Conservation (phyloP, 1,140 invertebrate species). For the Drosophila sturtevanti region DNA sequence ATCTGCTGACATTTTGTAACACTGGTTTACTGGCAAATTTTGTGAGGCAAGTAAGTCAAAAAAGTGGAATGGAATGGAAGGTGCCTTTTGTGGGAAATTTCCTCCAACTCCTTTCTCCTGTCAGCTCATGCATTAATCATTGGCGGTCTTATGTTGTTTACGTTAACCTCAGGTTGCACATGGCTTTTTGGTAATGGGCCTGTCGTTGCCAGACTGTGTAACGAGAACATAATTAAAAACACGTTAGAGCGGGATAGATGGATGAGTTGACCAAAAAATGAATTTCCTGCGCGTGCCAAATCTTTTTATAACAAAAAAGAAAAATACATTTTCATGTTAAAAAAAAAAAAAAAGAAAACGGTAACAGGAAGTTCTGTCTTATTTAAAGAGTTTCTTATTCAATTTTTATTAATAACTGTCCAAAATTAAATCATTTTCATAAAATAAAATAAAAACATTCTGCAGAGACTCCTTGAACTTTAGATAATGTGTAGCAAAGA, state of each 20-base stretch:
- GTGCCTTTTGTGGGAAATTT: background rate
- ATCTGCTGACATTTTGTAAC: slow-evolving; percentile 15
- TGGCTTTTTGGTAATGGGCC: slow-evolving; percentile 37
- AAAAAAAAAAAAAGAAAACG: background rate
- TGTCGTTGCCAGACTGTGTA: slow-evolving; percentile 31
- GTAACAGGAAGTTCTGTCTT: background rate
- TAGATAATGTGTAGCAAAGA: too few relatives aligned
- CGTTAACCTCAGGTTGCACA: slow-evolving; percentile 1
- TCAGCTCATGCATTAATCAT: slow-evolving; percentile 16
- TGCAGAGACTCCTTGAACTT: too few relatives aligned
- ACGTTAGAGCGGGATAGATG: slow-evolving; percentile 30
- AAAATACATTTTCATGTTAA: background rate
- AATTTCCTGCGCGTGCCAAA: slow-evolving; percentile 1
- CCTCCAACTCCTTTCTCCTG: background rate
- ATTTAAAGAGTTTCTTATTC: background rate
- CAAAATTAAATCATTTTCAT: too few relatives aligned
- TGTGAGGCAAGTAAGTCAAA: background rate
- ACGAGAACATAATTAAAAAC: slow-evolving; percentile 53
- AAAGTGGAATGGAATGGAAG: background rate
- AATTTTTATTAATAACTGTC: too few relatives aligned
- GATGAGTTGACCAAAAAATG: background rate
- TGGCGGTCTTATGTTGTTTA: slow-evolving; percentile 10
- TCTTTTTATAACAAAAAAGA: background rate
- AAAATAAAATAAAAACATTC: too few relatives aligned
- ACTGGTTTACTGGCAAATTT: background rate